Evolutionary conservation across 2,797 vertebrate genomes (phyloP), one percentile per base, ranked within the genome.

Genomic region (Chiropotes sagulatus): DNA sequence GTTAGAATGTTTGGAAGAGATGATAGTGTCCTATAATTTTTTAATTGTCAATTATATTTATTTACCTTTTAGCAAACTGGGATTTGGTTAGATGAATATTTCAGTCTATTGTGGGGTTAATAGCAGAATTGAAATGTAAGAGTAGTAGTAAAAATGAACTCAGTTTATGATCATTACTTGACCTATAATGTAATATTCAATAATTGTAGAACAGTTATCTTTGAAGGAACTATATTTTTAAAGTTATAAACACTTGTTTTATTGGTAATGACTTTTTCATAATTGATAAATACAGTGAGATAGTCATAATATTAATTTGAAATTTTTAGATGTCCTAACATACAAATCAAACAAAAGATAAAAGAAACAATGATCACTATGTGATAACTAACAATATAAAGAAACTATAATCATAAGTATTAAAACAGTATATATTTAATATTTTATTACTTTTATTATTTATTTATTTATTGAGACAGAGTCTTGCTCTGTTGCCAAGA

Each of bases 1-100:
- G 92, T 98, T 96, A 94, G 80, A 76, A 81, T 94, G 83, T 97
- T 98, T 97, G 93, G 80, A 97, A 86, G 95, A 98, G 92, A 98
- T 36, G 50, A 95, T 97, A 93, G 95, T 81, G 88, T 97, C 98
- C 83, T 96, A 41, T 80, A 91, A 85, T 28, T 97, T 97, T 64
- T 61, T 95, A 22, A 28, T 87, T 95, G 48, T 79, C 88, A 76
- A 94, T 92, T 96, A 50, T 94, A 97, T 96, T 97, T 97, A 95
- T 94, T 95, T 95, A 88, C 19, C 17, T 95, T 91, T 72, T 36
- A 61, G 11, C 12, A 73, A 70, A 76, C 85, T 95, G 94, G 41
- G 20, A 81, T 94, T 57, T 96, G 83, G 79, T 17, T 97, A 33
- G 1, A 64, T 87, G 28, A 64, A 39, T 95, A 33, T 72, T 97